phyloP scores from a whole-genome alignment of 2,888 invertebrate species.

The Caenorhabditis panamensis region DNA sequence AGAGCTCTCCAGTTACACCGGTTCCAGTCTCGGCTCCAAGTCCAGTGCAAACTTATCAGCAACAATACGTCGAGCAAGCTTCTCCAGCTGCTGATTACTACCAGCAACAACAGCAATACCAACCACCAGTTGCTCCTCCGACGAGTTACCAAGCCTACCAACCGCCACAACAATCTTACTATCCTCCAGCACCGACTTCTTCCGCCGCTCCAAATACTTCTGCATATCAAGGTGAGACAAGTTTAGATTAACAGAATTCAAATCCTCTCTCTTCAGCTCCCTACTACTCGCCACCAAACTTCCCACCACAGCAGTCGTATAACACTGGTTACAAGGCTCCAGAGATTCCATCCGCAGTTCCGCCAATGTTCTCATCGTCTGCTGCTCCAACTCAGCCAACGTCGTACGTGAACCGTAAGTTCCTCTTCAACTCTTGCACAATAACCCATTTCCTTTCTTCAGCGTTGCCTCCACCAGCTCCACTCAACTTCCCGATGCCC shows the following conservation, averaged over 20 bases:
- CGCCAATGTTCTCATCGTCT: constrained; percentile 57
- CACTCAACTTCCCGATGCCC: constrained; percentile 80
- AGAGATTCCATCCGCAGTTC: constrained; percentile 61
- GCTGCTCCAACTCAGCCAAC: constrained; percentile 42
- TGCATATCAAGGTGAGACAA: constrained; percentile 35
- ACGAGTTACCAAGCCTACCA: constrained; percentile 42
- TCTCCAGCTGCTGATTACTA: constrained; percentile 27
- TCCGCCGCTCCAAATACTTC: constrained; percentile 31
- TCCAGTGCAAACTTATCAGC: constrained; percentile 22
- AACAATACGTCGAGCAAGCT: constrained; percentile 33
- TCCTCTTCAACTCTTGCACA: too few relatives aligned
- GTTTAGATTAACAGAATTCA: not conserved
- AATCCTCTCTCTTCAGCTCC: constrained; percentile 30
- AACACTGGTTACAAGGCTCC: constrained; percentile 37
- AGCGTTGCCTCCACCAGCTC: constrained; percentile 62
- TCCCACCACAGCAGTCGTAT: constrained; percentile 39
- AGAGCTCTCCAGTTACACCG: constrained; percentile 45
- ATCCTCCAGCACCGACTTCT: constrained; percentile 26
- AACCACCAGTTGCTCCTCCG: constrained; percentile 20
- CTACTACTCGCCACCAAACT: constrained; percentile 42
- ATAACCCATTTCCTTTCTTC: constrained; percentile 6
- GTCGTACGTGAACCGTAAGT: constrained; percentile 51
- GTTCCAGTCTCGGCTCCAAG: constrained; percentile 27
- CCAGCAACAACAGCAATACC: constrained; percentile 37
- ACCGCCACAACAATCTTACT: constrained; percentile 41